Conservation (phyloP, 2,888 invertebrate genomes). For the Xiphydria camelus region DNA sequence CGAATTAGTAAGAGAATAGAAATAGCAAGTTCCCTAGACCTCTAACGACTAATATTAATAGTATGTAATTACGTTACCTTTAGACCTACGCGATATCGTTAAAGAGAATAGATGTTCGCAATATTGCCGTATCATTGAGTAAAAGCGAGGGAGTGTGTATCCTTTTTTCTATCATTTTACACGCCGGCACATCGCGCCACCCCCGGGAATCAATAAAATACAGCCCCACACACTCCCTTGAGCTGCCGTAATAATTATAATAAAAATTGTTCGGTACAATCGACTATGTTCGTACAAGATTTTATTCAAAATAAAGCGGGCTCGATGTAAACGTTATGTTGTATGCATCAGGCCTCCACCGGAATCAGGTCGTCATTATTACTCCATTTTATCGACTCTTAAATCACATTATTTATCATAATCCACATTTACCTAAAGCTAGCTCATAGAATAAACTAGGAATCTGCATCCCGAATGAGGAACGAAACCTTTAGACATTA, state of each 20-base stretch:
- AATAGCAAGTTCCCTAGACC: not conserved
- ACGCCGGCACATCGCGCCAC: not conserved
- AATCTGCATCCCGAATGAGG: too few relatives aligned
- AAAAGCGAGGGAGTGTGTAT: constrained; percentile 20
- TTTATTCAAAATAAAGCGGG: constrained; percentile 10
- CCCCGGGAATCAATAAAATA: not conserved
- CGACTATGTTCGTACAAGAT: not conserved
- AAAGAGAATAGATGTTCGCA: constrained; percentile 26
- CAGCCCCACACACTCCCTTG: not conserved
- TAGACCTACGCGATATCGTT: constrained; percentile 1
- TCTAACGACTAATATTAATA: not conserved
- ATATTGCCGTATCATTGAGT: constrained; percentile 28
- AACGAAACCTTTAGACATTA: too few relatives aligned
- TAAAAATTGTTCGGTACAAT: not conserved
- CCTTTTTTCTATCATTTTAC: not conserved
- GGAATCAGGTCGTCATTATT: constrained; percentile 4
- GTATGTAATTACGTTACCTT: not conserved
- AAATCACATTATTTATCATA: too few relatives aligned
- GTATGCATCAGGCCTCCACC: not conserved
- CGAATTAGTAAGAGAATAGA: not conserved
- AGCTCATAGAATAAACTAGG: too few relatives aligned
- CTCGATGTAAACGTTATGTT: constrained; percentile 4
- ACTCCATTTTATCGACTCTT: not conserved
- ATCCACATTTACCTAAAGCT: too few relatives aligned
- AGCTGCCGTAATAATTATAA: not conserved